Evolutionary conservation across 53 echinoderm and acorn worm species (phyloP), one percentile per base, ranked within the genome.

Genomic region (Paelopatides confundens): DNA sequence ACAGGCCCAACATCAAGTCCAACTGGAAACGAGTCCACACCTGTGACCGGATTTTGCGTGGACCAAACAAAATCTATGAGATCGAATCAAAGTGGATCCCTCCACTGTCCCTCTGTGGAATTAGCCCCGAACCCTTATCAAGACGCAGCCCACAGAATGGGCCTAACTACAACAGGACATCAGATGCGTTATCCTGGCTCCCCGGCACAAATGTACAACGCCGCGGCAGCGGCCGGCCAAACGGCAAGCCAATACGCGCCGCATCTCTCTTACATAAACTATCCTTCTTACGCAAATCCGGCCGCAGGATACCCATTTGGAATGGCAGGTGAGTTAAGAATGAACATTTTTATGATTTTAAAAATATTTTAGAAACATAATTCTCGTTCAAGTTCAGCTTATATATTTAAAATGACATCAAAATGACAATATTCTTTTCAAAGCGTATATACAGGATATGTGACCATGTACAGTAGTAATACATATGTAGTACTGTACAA

Each of bases 151-250:
- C 91, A 91, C 71, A 77, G 91, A 46, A 86, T 91, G 70, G 87
- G 91, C 33, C 82, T 87, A 13, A 81, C 86, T 24, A 86, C 81
- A 40, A 87, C 91, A n/a, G 90, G 90, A 13, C 69, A 87, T 5
- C 91, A 91, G 71, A 91, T 91, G 68, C 81, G 91, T 13, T 91
- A 91, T 70, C 91, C 91, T 11, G 87, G 91, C 35, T 87, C 91
- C n/a, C 86, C 87, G 62, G 90, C 90, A 38, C 86, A 86, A 26
- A 91, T 91, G 91, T 91, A 91, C 82, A 91, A 91, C 82, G 87
- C 91, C 3, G 91, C 91, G 40, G 91, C 91, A 0, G 84, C 84
- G 58, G 87, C 87, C 9, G 91, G 68, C 23, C 87, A 77, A 47
- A 58, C 86, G 5, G 48, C 81, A 11, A 52, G 82, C 69, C 67